Percentiles rank a stretch among this genome's conserved stretches.
Conservation (phyloP, 2,888 invertebrate species). For the Spisula solida region DNA sequence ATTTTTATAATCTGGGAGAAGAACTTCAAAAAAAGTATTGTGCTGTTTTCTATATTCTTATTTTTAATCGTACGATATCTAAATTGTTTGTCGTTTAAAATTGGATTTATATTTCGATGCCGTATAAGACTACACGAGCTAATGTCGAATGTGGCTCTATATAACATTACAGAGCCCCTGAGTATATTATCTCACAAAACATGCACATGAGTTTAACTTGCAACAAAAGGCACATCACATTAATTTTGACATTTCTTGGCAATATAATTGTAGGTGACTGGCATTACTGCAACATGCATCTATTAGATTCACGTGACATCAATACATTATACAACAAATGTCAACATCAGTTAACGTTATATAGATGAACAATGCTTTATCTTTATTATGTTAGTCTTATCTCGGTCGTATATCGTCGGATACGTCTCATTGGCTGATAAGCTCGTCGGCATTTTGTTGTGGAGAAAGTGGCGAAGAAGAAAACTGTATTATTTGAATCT, state of each 20-base stretch:
- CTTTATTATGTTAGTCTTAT: slow-evolving; percentile 24
- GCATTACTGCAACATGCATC: not conserved
- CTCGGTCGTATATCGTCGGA: slow-evolving; percentile 26
- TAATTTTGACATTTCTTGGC: not conserved
- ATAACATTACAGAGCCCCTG: too few species aligned
- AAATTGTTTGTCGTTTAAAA: too few species aligned
- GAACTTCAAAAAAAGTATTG: too few species aligned
- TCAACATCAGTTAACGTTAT: slow-evolving; percentile 12
- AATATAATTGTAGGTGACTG: not conserved
- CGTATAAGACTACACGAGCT: too few species aligned
- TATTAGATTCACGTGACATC: not conserved
- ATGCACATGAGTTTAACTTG: not conserved
- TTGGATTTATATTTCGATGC: too few species aligned
- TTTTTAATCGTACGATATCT: too few species aligned
- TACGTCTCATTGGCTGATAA: slow-evolving; percentile 27
- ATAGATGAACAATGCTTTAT: slow-evolving; percentile 20
- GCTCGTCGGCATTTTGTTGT: not conserved
- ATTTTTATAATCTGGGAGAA: too few species aligned
- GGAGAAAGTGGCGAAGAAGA: not conserved
- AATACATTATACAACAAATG: not conserved
- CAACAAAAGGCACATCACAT: not conserved
- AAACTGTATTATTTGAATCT: not conserved
- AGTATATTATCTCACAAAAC: not conserved
- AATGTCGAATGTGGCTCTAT: too few species aligned
- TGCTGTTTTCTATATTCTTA: too few species aligned